Percentiles rank a stretch among this genome's conserved stretches.
Conservation (phyloP, 2,888 invertebrate genomes). For the Podotricha telesiphe region DNA sequence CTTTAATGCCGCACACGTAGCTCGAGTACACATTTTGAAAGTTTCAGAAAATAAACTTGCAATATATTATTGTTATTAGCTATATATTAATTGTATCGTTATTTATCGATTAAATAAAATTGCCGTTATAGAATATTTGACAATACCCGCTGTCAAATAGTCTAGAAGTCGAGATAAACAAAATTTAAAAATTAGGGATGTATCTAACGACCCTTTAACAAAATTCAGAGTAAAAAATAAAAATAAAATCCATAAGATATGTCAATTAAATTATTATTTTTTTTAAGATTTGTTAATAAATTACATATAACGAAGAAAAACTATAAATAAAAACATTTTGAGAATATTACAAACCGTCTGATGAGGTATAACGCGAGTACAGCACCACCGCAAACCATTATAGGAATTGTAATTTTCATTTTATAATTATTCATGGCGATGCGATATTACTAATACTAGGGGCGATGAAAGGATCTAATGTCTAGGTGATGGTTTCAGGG, state of each 20-base stretch:
- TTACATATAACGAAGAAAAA: not conserved
- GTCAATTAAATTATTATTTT: not conserved
- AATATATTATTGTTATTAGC: not conserved
- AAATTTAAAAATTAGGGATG: constrained; percentile 60
- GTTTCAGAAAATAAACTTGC: constrained; percentile 28
- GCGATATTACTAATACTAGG: constrained; percentile 54
- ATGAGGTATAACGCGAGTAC: constrained; percentile 82
- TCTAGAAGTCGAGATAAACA: constrained; percentile 25
- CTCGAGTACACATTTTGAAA: constrained; percentile 71
- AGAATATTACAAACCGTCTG: constrained; percentile 73
- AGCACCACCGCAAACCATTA: constrained; percentile 80
- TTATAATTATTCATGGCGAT: constrained; percentile 78
- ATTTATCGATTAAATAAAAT: not conserved
- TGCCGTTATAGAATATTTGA: constrained; percentile 3
- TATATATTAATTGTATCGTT: not conserved
- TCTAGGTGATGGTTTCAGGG: constrained; percentile 58
- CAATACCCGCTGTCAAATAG: constrained; percentile 35
- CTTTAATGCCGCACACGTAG: constrained; percentile 78
- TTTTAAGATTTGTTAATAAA: not conserved
- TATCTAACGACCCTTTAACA: constrained; percentile 60
- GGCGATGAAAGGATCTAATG: constrained; percentile 53
- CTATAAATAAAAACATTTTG: constrained; percentile 18
- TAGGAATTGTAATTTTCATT: constrained; percentile 78
- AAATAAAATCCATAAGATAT: constrained; percentile 27
- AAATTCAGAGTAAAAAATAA: constrained; percentile 50